Percentiles rank a stretch among this genome's conserved stretches.
phyloP scores from a whole-genome alignment of 1,140 invertebrate species.

The Hypsibius dujardini region DNA sequence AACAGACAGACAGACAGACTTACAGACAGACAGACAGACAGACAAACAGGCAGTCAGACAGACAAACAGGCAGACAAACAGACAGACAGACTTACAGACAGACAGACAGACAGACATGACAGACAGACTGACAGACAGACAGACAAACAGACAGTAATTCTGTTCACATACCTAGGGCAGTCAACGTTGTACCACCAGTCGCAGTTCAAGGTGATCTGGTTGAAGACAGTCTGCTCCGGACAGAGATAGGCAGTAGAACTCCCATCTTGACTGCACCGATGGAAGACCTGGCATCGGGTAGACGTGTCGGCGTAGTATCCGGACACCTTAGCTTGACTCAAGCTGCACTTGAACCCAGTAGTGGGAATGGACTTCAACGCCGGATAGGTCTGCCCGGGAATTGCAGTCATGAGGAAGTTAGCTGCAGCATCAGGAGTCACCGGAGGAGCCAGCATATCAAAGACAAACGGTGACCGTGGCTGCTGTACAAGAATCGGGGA shows the following conservation, averaged over 20 bases:
- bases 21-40: too few relatives aligned
- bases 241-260: conserved; percentile 47
- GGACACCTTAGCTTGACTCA: conserved; percentile 35
- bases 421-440: not conserved
- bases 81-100: too few relatives aligned
- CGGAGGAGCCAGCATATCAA: not conserved
- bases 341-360: not conserved
- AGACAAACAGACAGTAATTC: too few relatives aligned
- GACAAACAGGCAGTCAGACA: too few relatives aligned
- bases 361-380: not conserved
- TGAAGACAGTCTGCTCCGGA: conserved; percentile 68
- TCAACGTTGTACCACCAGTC: conserved; percentile 79
- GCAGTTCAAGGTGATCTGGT: conserved; percentile 63
- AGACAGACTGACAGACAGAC: too few relatives aligned
- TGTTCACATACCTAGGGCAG: conserved; percentile 34
- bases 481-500: too few relatives aligned
- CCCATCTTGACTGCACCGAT: conserved; percentile 44
- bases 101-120: too few relatives aligned
- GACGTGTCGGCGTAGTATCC: conserved; percentile 69
- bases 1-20: too few relatives aligned
- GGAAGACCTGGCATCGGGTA: conserved; percentile 69
- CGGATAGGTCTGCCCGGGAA: not conserved
- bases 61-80: too few relatives aligned
- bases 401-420: not conserved
- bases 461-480: not conserved